These are phyloP conservation scores for Aphidius gifuensis DNA, from an alignment of 1,140 invertebrate genomes.

Conservation along the genomic window DNA sequence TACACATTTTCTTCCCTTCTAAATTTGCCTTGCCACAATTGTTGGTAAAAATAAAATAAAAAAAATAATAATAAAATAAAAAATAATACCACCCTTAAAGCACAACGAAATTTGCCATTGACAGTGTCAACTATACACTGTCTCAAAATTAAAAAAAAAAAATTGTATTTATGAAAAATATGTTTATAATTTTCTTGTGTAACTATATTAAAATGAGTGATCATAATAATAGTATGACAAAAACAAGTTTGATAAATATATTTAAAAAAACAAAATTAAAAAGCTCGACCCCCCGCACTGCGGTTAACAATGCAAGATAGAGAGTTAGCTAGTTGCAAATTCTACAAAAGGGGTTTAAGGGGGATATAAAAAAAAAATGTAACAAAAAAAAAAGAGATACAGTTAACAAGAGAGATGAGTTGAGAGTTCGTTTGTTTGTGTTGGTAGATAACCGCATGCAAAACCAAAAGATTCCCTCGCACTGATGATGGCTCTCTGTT, in stretches of 20 bases:
- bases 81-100: not conserved
- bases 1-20: too few relatives aligned
- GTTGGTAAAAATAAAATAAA: too few relatives aligned
- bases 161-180: too few relatives aligned
- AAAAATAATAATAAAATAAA: not conserved
- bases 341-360: constrained; percentile 15
- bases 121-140: not conserved
- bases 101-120: not conserved
- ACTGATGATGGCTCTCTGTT: constrained; percentile 4
- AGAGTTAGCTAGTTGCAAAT: constrained; percentile 31
- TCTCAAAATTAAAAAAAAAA: too few relatives aligned
- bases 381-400: constrained; percentile 7
- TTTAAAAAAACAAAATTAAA: not conserved
- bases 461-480: constrained; percentile 6
- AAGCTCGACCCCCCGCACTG: constrained; percentile 7
- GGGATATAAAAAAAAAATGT: not conserved
- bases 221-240: constrained; percentile 14
- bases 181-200: too few relatives aligned
- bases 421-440: constrained; percentile 3
- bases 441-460: constrained; percentile 15
- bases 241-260: constrained; percentile 7
- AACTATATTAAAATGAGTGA: too few relatives aligned
- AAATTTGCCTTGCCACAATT: too few relatives aligned
- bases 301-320: constrained; percentile 23
- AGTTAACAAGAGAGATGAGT: constrained; percentile 13